phyloP scores from a whole-genome alignment of 64 coral and sea anemone species.

The Catalaphyllia jardinei region DNA sequence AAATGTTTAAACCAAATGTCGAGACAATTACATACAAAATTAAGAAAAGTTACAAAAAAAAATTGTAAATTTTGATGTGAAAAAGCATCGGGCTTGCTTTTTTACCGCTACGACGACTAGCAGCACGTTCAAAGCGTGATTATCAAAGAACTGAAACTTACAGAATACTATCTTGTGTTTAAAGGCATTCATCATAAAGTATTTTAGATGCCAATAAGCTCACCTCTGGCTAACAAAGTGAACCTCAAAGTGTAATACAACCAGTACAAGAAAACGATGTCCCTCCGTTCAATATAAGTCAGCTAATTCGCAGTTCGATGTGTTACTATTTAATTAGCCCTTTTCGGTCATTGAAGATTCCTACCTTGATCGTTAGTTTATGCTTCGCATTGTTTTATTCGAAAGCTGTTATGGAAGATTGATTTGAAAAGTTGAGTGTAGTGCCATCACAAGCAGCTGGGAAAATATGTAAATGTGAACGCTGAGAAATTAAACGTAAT shows the following conservation, averaged over 20 bases:
- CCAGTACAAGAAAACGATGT: background rate
- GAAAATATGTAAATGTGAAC: conserved; percentile 14
- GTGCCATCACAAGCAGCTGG: conserved; percentile 1
- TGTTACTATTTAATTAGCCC: background rate
- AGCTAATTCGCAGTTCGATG: background rate
- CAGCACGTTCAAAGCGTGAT: background rate
- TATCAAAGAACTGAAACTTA: background rate
- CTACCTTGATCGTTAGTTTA: background rate
- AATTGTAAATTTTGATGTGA: background rate
- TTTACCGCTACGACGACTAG: background rate
- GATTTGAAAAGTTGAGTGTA: background rate
- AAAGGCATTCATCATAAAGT: background rate
- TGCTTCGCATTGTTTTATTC: background rate
- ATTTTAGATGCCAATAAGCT: background rate
- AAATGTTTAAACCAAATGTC: background rate
- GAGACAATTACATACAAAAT: background rate
- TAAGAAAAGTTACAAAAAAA: background rate
- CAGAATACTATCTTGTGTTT: no score
- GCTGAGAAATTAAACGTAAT: conserved; percentile 23
- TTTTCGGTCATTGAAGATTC: background rate
- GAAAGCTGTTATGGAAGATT: background rate
- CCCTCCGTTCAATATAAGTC: background rate
- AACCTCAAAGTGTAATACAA: background rate
- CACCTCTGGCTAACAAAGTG: background rate
- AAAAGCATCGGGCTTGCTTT: background rate